phyloP scores from a whole-genome alignment of 2,113 vertebrate species.

The Danionella cerebrum region DNA sequence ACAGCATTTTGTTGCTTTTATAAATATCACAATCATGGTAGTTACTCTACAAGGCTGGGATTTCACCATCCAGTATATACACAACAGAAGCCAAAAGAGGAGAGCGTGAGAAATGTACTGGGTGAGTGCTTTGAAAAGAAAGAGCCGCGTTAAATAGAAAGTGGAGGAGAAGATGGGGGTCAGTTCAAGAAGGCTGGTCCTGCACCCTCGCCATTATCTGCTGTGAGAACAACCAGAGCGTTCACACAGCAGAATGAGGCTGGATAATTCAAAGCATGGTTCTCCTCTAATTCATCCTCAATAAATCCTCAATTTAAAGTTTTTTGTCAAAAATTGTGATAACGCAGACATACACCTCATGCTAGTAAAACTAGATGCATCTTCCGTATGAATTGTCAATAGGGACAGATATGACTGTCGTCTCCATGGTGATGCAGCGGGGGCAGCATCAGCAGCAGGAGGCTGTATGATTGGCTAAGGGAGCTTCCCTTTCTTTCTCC shows the following conservation, averaged over 20 bases:
- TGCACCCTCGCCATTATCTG: conserved; percentile 4
- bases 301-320: too few species aligned
- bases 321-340: not conserved
- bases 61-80: not conserved
- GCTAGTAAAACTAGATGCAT: conserved; percentile 12
- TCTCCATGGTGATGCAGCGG: conserved; percentile 35
- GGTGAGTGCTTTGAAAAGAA: not conserved
- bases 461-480: conserved; percentile 33
- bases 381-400: conserved; percentile 18
- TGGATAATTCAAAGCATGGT: not conserved
- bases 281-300: not conserved
- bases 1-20: conserved; percentile 12
- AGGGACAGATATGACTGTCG: conserved; percentile 10
- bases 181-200: conserved; percentile 4
- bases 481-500: conserved; percentile 28
- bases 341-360: not conserved
- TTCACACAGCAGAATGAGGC: not conserved
- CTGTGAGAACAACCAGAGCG: conserved; percentile 21
- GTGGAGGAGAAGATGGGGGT: conserved; percentile 13
- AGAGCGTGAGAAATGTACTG: conserved; percentile 23
- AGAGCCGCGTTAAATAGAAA: conserved; percentile 24
- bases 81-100: conserved; percentile 21
- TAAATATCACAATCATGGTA: conserved; percentile 1
- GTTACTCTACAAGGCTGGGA: not conserved
- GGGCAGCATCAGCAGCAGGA: conserved; percentile 29